Percentiles rank a stretch among this genome's conserved stretches.
Conservation (phyloP, 2,113 vertebrate genomes). For the Trichechus manatus region DNA sequence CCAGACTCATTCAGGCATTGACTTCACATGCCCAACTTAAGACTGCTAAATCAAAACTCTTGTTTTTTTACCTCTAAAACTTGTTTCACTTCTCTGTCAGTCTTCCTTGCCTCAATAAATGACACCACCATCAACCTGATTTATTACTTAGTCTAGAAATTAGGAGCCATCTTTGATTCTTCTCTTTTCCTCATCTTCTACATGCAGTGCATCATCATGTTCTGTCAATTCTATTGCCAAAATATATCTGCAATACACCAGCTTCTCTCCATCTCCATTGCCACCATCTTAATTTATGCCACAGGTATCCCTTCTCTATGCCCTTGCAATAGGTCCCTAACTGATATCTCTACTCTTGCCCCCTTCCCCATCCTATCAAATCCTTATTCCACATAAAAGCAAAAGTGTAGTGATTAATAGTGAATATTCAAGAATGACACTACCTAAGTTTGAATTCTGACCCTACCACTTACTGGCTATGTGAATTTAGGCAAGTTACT, state of each 20-base stretch:
- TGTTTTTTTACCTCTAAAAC: not conserved
- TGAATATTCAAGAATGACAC: not conserved
- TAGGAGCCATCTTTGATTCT: not conserved
- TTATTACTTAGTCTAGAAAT: not conserved
- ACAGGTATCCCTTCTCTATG: not conserved
- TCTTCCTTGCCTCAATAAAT: not conserved
- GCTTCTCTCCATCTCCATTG: not conserved
- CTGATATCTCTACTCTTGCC: not conserved
- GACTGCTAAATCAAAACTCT: not conserved
- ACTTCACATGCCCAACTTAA: not conserved
- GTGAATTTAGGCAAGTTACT: not conserved
- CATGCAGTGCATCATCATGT: not conserved
- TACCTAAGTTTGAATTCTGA: not conserved
- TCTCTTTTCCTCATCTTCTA: not conserved
- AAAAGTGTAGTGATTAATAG: not conserved
- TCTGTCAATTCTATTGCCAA: not conserved
- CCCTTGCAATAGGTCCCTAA: not conserved
- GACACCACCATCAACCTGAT: not conserved
- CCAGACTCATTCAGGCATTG: not conserved
- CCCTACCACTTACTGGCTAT: not conserved
- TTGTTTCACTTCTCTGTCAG: not conserved
- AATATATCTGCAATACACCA: not conserved
- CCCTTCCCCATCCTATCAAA: not conserved
- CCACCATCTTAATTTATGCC: not conserved
- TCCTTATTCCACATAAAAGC: not conserved